A percentile compares a stretch with the other conserved stretches of the same genome.
These are phyloP conservation scores for Lutjanus erythropterus DNA, from an alignment of 2,113 vertebrate genomes.

Conservation along the genomic window DNA sequence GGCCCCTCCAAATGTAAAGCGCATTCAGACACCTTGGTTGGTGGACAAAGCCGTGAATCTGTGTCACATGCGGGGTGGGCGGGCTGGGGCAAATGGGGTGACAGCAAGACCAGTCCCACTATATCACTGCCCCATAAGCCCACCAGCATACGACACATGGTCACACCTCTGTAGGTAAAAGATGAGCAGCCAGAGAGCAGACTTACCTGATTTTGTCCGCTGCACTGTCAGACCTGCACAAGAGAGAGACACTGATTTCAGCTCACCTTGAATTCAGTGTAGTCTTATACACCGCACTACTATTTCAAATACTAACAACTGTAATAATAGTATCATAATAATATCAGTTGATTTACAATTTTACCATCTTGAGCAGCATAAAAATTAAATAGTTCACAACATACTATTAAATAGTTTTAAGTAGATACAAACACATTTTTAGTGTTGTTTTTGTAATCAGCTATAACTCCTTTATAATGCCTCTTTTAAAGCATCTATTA, in stretches of 20 bases:
- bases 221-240: slow-evolving; percentile 84
- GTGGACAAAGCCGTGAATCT: slow-evolving; percentile 67
- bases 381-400: background rate
- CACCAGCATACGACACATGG: slow-evolving; percentile 4
- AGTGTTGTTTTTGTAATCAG: background rate
- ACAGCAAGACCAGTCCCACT: slow-evolving; percentile 32
- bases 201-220: slow-evolving; percentile 85
- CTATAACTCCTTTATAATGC: background rate
- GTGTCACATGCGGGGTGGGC: slow-evolving; percentile 64
- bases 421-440: background rate
- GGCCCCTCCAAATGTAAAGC: slow-evolving; percentile 68
- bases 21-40: slow-evolving; percentile 73
- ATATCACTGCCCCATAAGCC: slow-evolving; percentile 3
- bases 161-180: slow-evolving; percentile 4
- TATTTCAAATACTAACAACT: background rate
- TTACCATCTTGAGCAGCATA: background rate
- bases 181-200: background rate
- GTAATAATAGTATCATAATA: too few species aligned
- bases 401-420: background rate
- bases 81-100: slow-evolving; percentile 55
- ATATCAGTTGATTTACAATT: too few species aligned
- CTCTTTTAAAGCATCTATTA: background rate
- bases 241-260: too few species aligned
- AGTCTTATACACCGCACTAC: background rate
- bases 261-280: too few species aligned